Base-by-base conservation (phyloP, 2,888 invertebrate genomes). In the Germaria angustata region DNA sequence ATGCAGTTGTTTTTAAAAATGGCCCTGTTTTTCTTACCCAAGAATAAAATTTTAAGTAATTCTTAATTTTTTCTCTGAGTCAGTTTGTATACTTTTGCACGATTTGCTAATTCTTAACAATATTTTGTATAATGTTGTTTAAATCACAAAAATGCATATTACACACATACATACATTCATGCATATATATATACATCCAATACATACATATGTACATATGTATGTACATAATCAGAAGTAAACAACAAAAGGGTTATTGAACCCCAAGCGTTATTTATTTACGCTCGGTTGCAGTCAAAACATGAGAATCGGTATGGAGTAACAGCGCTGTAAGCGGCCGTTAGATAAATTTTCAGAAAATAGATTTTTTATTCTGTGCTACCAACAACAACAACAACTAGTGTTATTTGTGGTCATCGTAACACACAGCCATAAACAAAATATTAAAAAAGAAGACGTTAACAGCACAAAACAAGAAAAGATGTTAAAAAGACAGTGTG, bases 221-320 rank as follows among this genome's bases (percentile, higher is more conserved):
- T 51, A 13, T n/a, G n/a, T 15, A 20, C 7, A 34, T 1, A n/a
- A n/a, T 24, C 17, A 44, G 32, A 75, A 32, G n/a, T 28, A 63
- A 11, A 55, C 53, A 69, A 32, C 41, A 36, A 72, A 61, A 32
- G 63, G 80, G 76, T 83, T 80, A 77, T 49, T 80, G 77, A 83
- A 83, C 83, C 63, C 9, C 51, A 22, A 72, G 68, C 61, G 55
- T 34, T 63, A 22, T 81, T 77, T 57, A 63, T 80, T 79, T 59
- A 83, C 80, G 83, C 83, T 83, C 63, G 32, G 83, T 44, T 80
- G 83, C 72, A 77, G 46, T 66, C 63, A 80, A 80, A 80, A 72
- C 76, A 80, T 65, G 57, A 76, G 49, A 71, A 80, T 61, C 51
- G 41, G 34, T 51, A 34, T 51, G 41, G 11, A n/a, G n/a, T 20